Base-by-base conservation (phyloP, 2,797 vertebrate genomes). In the Pempheris klunzingeri region DNA sequence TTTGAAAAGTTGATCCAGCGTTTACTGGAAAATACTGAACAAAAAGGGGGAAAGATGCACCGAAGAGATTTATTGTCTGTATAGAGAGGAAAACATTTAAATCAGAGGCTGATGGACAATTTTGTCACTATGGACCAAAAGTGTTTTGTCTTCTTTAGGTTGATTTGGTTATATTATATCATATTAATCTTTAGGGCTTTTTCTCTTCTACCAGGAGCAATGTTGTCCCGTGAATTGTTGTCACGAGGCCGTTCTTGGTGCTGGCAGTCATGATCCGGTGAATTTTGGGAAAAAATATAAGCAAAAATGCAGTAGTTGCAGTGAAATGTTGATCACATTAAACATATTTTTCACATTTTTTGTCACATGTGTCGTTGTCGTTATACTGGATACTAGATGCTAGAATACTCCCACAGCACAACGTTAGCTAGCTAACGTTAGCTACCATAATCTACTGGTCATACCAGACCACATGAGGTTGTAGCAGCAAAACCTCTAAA, bases 301-400 rank as follows among this genome's bases (percentile, higher is more conserved):
- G 4, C 1, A 2, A 11, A 69, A 66, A 41, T 28, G 22, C 0
- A n/a, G n/a, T n/a, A n/a, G n/a, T n/a, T n/a, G n/a, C n/a, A n/a
- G n/a, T n/a, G n/a, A n/a, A n/a, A n/a, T n/a, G 17, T 24, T 46
- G 10, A 18, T n/a, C 26, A 30, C 18, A 11, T 39, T 36, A 20
- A n/a, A 4, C 49, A 22, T 24, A 0, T 4, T 30, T 4, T 1
- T 24, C n/a, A 14, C 0, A 26, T n/a, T 1, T 7, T 14, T 4
- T 28, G 11, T 41, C 10, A 3, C 32, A 34, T 47, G 7, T 9
- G 46, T 57, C 0, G 1, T 5, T 24, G 36, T n/a, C 22, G 5
- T 38, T 7, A 30, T 13, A 7, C 1, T 39, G n/a, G 30, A 47
- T 17, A 14, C 13, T 22, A 24, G 24, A 36, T 3, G 30, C 1